These are phyloP conservation scores for Asarcornis scutulata DNA, from an alignment of 2,113 vertebrate species.

Conservation along the genomic window DNA sequence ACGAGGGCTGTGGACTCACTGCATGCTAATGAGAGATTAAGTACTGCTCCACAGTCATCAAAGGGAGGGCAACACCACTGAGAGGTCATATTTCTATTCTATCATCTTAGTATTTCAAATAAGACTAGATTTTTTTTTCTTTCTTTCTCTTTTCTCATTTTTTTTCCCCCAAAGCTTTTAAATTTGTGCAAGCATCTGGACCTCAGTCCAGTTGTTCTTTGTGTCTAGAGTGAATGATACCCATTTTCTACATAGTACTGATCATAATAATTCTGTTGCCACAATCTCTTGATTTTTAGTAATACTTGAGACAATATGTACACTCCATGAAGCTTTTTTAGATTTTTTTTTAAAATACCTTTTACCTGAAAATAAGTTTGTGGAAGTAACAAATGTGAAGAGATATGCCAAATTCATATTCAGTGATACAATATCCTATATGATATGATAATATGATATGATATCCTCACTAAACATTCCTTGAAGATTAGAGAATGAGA, in stretches of 20 bases:
- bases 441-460: not conserved
- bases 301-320: not conserved
- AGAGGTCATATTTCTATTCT: not conserved
- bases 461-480: not conserved
- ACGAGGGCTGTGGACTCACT: not conserved
- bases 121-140: not conserved
- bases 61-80: not conserved
- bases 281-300: not conserved
- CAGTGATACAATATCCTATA: no score
- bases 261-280: not conserved
- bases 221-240: not conserved
- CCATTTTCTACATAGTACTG: not conserved
- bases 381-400: not conserved
- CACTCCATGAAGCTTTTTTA: not conserved
- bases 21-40: not conserved
- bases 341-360: not conserved
- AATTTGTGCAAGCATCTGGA: not conserved
- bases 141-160: not conserved
- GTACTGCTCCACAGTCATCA: not conserved
- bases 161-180: not conserved
- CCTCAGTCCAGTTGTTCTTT: not conserved
- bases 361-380: not conserved
- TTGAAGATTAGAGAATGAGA: not conserved
- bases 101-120: not conserved
- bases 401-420: not conserved